Percentiles rank a stretch among this genome's conserved stretches.
Evolutionary conservation across 2,797 vertebrate genomes (phyloP).

Genomic region (Alauda arvensis): DNA sequence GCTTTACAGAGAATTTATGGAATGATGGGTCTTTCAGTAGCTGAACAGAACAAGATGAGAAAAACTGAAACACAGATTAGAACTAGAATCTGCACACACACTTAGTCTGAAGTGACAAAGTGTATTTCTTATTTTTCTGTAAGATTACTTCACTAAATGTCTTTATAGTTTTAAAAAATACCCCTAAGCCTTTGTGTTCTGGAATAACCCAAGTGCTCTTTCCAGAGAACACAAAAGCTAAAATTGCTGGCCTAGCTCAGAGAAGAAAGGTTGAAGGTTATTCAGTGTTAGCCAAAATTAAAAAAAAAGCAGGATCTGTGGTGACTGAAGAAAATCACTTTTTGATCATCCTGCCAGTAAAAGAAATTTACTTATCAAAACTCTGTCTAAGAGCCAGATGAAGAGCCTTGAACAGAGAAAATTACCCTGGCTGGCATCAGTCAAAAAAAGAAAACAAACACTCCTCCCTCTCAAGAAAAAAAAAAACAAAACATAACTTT

Average conservation of each 20-base stretch:
- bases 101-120: not conserved
- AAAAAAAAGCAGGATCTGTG: not conserved
- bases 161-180: not conserved
- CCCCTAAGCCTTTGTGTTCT: not conserved
- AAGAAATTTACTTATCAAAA: not conserved
- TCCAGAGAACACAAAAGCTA: not conserved
- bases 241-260: not conserved
- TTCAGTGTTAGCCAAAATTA: not conserved
- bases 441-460: not conserved
- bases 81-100: not conserved
- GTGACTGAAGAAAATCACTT: not conserved
- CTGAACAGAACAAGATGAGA: not conserved
- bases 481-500: rapidly evolving
- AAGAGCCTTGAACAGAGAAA: not conserved
- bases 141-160: not conserved
- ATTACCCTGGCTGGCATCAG: not conserved
- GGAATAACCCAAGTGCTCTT: not conserved
- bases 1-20: not conserved
- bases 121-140: not conserved
- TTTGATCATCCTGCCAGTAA: not conserved
- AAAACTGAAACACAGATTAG: not conserved
- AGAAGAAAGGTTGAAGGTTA: not conserved
- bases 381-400: not conserved
- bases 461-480: not conserved
- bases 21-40: not conserved